phyloP scores from a whole-genome alignment of 1,140 invertebrate species.

The Bombus waltoni region DNA sequence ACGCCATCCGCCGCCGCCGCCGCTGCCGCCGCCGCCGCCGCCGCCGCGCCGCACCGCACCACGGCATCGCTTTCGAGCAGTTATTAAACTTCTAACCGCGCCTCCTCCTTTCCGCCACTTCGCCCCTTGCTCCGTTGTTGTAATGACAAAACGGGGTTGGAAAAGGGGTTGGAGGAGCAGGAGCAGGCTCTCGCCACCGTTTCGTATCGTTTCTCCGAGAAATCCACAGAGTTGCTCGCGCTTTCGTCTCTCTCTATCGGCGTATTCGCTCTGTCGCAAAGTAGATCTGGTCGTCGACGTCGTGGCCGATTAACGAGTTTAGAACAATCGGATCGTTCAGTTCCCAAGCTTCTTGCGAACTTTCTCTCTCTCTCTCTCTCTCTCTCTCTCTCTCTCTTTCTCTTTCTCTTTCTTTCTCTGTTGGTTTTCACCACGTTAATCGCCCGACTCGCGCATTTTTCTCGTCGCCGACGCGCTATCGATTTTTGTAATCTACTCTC shows the following conservation, averaged over 20 bases:
- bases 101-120: slow-evolving; percentile 9
- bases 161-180: background rate
- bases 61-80: slow-evolving; percentile 55
- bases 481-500: slow-evolving; percentile 75
- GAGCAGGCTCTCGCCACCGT: background rate
- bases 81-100: slow-evolving; percentile 73
- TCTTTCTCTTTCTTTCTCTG: background rate
- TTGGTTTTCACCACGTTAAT: background rate
- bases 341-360: no score
- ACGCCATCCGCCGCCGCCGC: slow-evolving; percentile 15
- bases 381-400: background rate
- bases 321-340: no score
- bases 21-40: background rate
- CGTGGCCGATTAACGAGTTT: background rate
- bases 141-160: slow-evolving; percentile 17
- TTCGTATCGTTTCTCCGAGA: background rate
- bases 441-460: slow-evolving; percentile 47
- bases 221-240: background rate
- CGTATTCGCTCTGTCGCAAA: background rate
- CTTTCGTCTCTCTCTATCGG: background rate
- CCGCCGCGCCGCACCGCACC: no score
- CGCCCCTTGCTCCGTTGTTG: background rate
- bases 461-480: slow-evolving; percentile 70
- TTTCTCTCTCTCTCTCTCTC: background rate
- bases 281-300: background rate